Evolutionary conservation across 2,888 invertebrate genomes (phyloP).

Genomic region (Cinara cedri): DNA sequence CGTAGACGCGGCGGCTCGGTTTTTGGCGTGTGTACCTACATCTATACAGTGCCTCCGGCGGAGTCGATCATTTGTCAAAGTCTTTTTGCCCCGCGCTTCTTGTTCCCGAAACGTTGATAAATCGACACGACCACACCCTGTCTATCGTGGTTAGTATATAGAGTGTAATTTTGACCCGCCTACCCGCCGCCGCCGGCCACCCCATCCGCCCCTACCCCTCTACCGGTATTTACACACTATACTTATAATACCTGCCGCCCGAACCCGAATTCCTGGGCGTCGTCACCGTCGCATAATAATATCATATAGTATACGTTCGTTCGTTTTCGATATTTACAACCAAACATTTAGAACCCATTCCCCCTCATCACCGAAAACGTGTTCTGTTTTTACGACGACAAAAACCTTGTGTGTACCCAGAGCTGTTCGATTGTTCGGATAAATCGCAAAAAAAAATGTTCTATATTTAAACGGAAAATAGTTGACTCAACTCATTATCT

Average conservation of each 20-base stretch:
- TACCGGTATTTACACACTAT: too few relatives aligned
- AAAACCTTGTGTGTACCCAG: too few relatives aligned
- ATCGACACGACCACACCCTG: constrained; percentile 56
- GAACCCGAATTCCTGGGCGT: constrained; percentile 47
- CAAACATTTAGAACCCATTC: constrained; percentile 21
- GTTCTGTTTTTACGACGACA: too few relatives aligned
- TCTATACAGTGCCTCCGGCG: not conserved
- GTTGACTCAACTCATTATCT: too few relatives aligned
- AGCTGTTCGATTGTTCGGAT: too few relatives aligned
- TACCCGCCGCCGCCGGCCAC: too few relatives aligned
- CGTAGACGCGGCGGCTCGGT: constrained; percentile 15
- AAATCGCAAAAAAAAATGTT: too few relatives aligned
- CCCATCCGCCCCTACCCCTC: not conserved
- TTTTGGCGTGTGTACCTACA: not conserved
- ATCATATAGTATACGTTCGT: not conserved
- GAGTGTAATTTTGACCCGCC: constrained; percentile 38
- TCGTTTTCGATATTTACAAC: constrained; percentile 5
- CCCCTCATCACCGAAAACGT: constrained; percentile 15
- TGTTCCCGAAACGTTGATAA: constrained; percentile 53
- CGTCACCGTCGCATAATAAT: constrained; percentile 27
- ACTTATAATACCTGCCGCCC: not conserved
- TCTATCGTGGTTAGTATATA: constrained; percentile 44
- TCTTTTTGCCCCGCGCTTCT: constrained; percentile 42
- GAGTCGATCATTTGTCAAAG: constrained; percentile 56
- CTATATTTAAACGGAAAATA: too few relatives aligned